Base-by-base conservation (phyloP, 2,888 invertebrate genomes). In the Cartodere bifasciata region DNA sequence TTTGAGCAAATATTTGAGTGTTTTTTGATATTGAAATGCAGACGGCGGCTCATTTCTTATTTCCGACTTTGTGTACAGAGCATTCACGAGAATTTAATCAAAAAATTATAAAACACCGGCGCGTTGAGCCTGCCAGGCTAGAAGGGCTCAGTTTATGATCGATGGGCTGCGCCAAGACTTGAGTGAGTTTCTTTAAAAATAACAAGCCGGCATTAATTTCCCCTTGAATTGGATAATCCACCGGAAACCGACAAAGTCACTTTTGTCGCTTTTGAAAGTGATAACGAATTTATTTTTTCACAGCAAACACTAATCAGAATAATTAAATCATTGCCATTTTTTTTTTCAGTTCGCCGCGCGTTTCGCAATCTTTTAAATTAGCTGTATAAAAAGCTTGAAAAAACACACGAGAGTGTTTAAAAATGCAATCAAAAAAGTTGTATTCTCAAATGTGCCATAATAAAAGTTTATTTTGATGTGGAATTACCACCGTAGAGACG, bases 1-100 rank as follows among this genome's bases (percentile, higher is more conserved):
- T 60, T 62, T 57, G 55, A 53, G 62, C 58, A 60, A 62, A 62
- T 62, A 62, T 62, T 61, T 61, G 61, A 59, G 54, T 58, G 55
- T 59, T 58, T 57, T 59, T 57, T 60, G 54, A 59, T 59, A 59
- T 58, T 56, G 59, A 57, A 58, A 59, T 58, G 52, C 50, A 50
- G 53, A 33, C n/a, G 20, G 6, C 20, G 24, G 51, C 53, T 49
- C 52, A 50, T 53, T 56, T 53, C 55, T 55, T 54, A 51, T 50
- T 50, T 50, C 50, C 44, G 44, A 35, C 46, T 43, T 46, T 50
- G 50, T 53, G 48, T 54, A 48, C 49, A 49, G 46, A 52, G 54
- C 55, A 56, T 56, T 57, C 55, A 50, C 50, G 51, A 48, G 55
- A 58, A 58, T 58, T 58, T 57, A 58, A 58, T 58, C 56, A 57